Base-by-base conservation (phyloP, 2,113 vertebrate species). In the Catharus bicknelli region DNA sequence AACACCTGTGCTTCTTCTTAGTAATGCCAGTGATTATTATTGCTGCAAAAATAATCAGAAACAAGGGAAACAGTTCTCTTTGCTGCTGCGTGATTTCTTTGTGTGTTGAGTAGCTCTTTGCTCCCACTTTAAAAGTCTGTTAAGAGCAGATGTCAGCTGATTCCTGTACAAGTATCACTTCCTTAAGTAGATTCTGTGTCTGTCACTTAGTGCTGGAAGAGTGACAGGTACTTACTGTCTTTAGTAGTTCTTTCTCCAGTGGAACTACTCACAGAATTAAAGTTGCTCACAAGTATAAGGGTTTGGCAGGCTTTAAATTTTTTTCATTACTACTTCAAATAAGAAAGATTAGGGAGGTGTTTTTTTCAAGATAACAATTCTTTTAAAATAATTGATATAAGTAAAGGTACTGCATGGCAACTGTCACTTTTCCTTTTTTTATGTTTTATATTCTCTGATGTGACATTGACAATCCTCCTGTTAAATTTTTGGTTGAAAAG, bases 201-300 rank as follows among this genome's bases (percentile, higher is more conserved):
- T 90, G 54, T 90, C 58, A 88, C 34, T 79, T 64, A 54, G 53
- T 75, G 70, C 47, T 85, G 62, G 50, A 86, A 86, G 73, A 85
- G 34, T 90, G 87, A 62, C 86, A 85, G 58, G 81, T 87, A 75
- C 81, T 92, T 82, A 75, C 62, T 69, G 82, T 74, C 54, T 40
- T 16, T 34, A 82, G 47, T 62, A 73, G 78, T 76, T 90, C 69
- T 76, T 89, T 59, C 45, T 86, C 82, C 83, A 42, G 64, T 29
- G 38, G 42, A 86, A 64, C 61, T 72, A 32, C 34, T 92, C 42
- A 45, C 8, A 80, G 75, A 47, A 84, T 83, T 94, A n/a, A 92
- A 92, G 81, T 82, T 90, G 32, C 72, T 90, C 69, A 47, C 50
- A 29, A 78, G 62, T 68, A 3, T 29, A 83, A 78, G 64, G 5